A percentile compares a stretch with the other conserved stretches of the same genome.
Conservation (phyloP, 2,113 vertebrate species). For the Saccopteryx bilineata region DNA sequence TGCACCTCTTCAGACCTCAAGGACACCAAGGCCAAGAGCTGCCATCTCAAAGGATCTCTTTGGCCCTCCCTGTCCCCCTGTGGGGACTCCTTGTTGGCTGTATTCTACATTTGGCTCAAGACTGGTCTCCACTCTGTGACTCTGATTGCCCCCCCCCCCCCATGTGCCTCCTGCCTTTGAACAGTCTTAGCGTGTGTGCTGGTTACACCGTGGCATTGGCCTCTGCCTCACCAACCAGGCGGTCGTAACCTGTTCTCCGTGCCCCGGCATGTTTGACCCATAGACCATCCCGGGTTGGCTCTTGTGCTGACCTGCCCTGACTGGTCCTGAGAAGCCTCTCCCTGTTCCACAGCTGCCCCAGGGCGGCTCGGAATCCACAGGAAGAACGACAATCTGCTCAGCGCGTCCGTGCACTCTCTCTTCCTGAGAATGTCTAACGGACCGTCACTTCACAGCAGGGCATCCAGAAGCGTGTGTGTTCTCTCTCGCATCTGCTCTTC, state of each 20-base stretch:
- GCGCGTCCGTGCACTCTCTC: neutral
- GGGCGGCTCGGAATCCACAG: neutral
- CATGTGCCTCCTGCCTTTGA: neutral
- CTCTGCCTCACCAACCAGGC: neutral
- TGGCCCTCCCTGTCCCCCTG: neutral
- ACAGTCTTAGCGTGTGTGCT: neutral
- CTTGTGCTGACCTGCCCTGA: neutral
- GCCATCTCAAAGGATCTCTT: neutral
- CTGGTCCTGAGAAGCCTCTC: neutral
- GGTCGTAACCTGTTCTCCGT: neutral
- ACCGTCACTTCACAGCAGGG: neutral
- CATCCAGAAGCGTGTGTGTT: slow-evolving; percentile 12
- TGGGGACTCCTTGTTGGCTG: neutral
- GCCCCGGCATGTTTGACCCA: neutral
- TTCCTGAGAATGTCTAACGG: neutral
- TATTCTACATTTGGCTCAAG: neutral
- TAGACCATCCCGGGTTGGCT: neutral
- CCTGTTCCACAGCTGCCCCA: neutral
- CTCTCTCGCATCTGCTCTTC: slow-evolving; percentile 63
- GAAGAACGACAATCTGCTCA: neutral
- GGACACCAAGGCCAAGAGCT: neutral
- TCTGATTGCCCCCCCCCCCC: neutral
- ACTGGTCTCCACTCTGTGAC: neutral
- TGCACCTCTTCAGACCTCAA: neutral
- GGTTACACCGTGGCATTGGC: neutral